Percentiles rank a stretch among this genome's conserved stretches.
Evolutionary conservation across 2,888 invertebrate genomes (phyloP).

Genomic region (Volucella inflata): DNA sequence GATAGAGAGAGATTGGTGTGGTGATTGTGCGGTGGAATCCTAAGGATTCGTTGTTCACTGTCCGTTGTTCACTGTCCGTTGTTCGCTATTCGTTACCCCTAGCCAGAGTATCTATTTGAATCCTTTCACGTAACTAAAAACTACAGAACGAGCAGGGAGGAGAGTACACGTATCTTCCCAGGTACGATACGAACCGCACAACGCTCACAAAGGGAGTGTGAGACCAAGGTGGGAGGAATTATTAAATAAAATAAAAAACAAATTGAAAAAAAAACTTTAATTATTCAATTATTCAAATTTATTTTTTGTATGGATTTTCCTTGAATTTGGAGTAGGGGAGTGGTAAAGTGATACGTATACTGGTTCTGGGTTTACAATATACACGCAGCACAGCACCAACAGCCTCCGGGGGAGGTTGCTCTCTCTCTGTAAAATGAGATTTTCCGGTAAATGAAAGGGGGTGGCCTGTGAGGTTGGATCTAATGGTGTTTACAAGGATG

Average conservation of each 20-base stretch:
- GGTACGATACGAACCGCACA: constrained; percentile 45
- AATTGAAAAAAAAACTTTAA: background rate
- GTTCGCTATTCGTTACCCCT: background rate
- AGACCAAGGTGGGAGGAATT: constrained; percentile 69
- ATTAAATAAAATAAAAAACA: constrained; percentile 27
- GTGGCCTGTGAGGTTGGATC: constrained; percentile 21
- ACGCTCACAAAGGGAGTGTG: constrained; percentile 28
- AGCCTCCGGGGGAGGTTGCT: background rate
- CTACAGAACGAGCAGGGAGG: constrained; percentile 37
- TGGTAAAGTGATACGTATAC: background rate
- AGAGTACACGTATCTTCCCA: background rate
- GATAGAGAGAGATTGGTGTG: constrained; percentile 25
- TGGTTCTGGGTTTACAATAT: too few species aligned
- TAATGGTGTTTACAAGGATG: constrained; percentile 36
- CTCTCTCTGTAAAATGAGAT: background rate
- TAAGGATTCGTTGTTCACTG: constrained; percentile 58
- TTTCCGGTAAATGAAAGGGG: background rate
- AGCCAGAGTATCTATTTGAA: constrained; percentile 33
- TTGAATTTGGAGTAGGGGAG: background rate
- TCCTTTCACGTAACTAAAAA: constrained; percentile 24
- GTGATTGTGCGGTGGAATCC: constrained; percentile 47
- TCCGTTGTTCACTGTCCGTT: constrained; percentile 11
- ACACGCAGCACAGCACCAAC: too few species aligned
- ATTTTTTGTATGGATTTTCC: constrained; percentile 40
- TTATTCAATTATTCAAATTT: constrained; percentile 49